Conservation (phyloP, 2,888 invertebrate genomes). For the Plusia festucae region DNA sequence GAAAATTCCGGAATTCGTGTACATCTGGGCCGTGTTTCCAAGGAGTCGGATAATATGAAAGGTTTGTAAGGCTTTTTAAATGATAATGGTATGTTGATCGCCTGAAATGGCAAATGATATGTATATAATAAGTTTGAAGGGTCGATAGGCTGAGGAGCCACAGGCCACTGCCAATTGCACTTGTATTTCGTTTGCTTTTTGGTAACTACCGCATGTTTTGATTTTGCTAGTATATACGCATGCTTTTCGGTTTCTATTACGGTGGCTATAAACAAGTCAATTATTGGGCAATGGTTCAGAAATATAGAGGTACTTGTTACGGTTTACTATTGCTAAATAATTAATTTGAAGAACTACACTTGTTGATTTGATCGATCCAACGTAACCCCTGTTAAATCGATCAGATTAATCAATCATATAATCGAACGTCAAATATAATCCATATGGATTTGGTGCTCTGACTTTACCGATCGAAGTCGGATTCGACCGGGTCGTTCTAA, state of each 20-base stretch:
- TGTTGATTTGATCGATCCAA: slow-evolving; percentile 2
- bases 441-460: slow-evolving; percentile 2
- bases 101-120: slow-evolving; percentile 15
- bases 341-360: slow-evolving; percentile 18
- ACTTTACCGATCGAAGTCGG: slow-evolving; percentile 10
- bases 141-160: slow-evolving; percentile 18
- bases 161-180: slow-evolving; percentile 46
- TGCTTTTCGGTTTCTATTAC: slow-evolving; percentile 8
- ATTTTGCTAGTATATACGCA: neutral
- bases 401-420: slow-evolving; percentile 6
- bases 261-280: neutral
- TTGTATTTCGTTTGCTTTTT: slow-evolving; percentile 24
- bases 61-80: slow-evolving; percentile 4
- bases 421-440: neutral
- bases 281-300: neutral
- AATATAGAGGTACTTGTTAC: neutral
- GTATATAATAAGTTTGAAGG: slow-evolving; percentile 6
- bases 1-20: neutral
- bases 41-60: neutral
- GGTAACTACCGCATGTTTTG: slow-evolving; percentile 31
- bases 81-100: neutral
- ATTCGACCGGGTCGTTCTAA: slow-evolving; percentile 13
- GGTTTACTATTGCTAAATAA: neutral
- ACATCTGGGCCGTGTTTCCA: slow-evolving; percentile 6
- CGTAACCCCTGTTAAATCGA: slow-evolving; percentile 5